Evolutionary conservation across 1,140 invertebrate species (phyloP).

Genomic region (Drosophila mojavensis): DNA sequence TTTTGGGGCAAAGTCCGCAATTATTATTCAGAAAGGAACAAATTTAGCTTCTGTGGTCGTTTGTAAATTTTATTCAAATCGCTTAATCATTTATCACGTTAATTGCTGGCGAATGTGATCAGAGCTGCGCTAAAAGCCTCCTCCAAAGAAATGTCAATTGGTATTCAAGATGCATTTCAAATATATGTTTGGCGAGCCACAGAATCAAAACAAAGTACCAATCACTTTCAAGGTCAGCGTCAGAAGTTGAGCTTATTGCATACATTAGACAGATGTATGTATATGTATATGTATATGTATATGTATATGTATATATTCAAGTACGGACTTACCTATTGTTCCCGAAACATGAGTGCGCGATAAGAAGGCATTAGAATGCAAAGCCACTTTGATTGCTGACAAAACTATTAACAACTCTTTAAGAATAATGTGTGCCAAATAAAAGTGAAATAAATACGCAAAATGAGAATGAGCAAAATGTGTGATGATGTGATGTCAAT

Average conservation of each 20-base stretch:
- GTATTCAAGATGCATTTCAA: constrained; percentile 63
- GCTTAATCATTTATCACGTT: constrained; percentile 58
- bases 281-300: not conserved
- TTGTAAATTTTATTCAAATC: constrained; percentile 10
- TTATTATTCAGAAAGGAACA: not conserved
- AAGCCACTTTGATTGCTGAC: constrained; percentile 47
- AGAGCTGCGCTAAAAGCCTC: constrained; percentile 17
- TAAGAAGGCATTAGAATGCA: constrained; percentile 76
- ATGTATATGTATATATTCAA: not conserved
- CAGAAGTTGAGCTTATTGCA: constrained; percentile 1
- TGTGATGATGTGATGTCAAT: constrained; percentile 39
- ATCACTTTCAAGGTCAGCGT: constrained; percentile 64
- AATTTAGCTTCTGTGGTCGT: constrained; percentile 11
- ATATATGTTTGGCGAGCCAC: constrained; percentile 40
- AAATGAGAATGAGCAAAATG: constrained; percentile 27
- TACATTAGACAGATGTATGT: not conserved
- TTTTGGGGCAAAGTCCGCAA: not conserved
- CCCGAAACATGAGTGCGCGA: constrained; percentile 48
- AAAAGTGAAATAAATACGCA: constrained; percentile 13
- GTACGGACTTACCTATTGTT: constrained; percentile 34
- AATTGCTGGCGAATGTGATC: constrained; percentile 57
- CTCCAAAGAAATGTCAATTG: constrained; percentile 53
- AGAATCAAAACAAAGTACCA: constrained; percentile 37
- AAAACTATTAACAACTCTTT: constrained; percentile 54
- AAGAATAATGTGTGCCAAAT: constrained; percentile 4